Evolutionary conservation across 2,797 vertebrate genomes (phyloP).

Genomic region (Lindbergichthys nudifrons): DNA sequence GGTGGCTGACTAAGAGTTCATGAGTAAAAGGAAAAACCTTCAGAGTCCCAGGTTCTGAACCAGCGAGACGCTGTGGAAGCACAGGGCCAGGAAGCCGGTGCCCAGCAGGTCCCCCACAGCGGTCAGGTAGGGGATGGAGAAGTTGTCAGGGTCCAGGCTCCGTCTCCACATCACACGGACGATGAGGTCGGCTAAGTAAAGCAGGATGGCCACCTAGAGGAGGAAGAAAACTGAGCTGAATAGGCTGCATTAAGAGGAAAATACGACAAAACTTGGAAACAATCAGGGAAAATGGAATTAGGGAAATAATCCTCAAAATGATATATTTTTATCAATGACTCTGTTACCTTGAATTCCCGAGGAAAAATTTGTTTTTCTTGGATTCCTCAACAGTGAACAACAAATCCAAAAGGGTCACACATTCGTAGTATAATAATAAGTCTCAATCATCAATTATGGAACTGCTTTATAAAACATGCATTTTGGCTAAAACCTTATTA

Average conservation of each 20-base stretch:
- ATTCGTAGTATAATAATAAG: too few relatives aligned
- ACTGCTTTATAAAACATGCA: too few relatives aligned
- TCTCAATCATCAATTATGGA: too few relatives aligned
- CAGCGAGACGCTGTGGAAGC: constrained; percentile 85
- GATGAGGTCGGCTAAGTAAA: constrained; percentile 92
- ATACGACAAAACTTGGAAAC: background rate
- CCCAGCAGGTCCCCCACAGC: constrained; percentile 95
- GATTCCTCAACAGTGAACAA: too few relatives aligned
- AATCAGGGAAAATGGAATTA: background rate
- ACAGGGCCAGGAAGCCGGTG: constrained; percentile 91
- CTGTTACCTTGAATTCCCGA: too few relatives aligned
- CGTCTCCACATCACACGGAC: constrained; percentile 91
- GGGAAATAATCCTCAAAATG: too few relatives aligned
- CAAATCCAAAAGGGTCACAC: too few relatives aligned
- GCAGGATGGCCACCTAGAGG: constrained; percentile 90
- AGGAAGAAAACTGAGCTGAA: background rate
- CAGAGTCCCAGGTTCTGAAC: constrained; percentile 76
- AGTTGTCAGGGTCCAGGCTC: constrained; percentile 94
- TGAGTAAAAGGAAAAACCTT: constrained; percentile 12
- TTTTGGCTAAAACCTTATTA: too few relatives aligned
- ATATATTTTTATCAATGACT: too few relatives aligned
- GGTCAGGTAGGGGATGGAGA: constrained; percentile 97
- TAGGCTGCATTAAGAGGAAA: background rate
- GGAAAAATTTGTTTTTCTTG: too few relatives aligned
- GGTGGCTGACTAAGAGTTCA: constrained; percentile 26